Percentiles rank a stretch among this genome's conserved stretches.
Evolutionary conservation across 2,113 vertebrate species (phyloP).

Genomic region (Erythrolamprus reginae): DNA sequence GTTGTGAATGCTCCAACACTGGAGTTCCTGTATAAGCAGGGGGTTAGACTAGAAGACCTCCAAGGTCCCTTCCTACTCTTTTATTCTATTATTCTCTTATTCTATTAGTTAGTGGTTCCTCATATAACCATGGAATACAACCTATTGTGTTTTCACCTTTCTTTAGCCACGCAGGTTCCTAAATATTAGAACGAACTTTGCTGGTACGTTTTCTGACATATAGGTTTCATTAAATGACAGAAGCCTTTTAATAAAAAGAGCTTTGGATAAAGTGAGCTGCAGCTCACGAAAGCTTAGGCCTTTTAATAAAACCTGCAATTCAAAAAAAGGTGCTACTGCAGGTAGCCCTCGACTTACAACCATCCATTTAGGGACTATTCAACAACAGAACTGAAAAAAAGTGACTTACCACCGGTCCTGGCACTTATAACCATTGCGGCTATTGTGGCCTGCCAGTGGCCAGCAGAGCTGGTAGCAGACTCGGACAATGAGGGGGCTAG

Average conservation of each 20-base stretch:
- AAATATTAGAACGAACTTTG: not conserved
- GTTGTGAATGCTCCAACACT: no score
- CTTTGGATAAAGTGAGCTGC: not conserved
- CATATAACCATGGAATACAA: no score
- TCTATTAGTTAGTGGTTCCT: not conserved
- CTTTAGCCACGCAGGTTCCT: not conserved
- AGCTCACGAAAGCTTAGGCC: not conserved
- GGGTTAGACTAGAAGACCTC: not conserved
- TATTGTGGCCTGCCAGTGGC: no score
- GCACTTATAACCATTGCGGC: no score
- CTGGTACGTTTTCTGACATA: not conserved
- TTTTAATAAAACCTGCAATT: not conserved
- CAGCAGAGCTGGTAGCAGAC: no score
- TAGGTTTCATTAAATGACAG: not conserved
- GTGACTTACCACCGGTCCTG: rapidly evolving
- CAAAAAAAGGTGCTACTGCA: not conserved
- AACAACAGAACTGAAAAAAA: not conserved
- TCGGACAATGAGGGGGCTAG: no score
- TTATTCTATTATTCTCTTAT: not conserved
- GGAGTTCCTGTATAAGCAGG: not conserved
- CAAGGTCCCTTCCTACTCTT: not conserved
- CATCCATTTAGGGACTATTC: not conserved
- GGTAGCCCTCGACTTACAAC: not conserved
- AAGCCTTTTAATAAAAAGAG: not conserved
- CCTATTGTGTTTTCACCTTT: not conserved